A percentile compares a stretch with the other conserved stretches of the same genome.
phyloP scores from a whole-genome alignment of 2,797 vertebrate genomes.

The Labeo calbasu region DNA sequence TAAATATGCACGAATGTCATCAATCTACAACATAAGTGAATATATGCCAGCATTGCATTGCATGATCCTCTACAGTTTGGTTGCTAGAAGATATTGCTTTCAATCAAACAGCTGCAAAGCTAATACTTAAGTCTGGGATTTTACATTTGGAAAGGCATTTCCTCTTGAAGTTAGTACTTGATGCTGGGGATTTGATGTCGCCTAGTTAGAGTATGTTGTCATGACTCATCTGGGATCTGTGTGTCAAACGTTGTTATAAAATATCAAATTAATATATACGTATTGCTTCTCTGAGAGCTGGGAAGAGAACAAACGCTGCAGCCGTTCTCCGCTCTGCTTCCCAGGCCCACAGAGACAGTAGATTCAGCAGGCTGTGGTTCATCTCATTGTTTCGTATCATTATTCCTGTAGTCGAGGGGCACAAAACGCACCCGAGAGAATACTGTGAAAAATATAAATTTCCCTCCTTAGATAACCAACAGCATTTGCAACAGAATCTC shows the following conservation, averaged over 20 bases:
- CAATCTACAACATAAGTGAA: neutral
- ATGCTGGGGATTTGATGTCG: neutral
- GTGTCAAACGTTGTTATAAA: conserved; percentile 17
- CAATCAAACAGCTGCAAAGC: neutral
- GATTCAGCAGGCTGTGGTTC: conserved; percentile 30
- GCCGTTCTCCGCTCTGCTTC: neutral
- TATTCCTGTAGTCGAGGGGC: conserved; percentile 34
- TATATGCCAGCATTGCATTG: neutral
- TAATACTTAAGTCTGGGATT: neutral
- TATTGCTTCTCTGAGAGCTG: neutral
- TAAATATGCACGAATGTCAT: neutral
- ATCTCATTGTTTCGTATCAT: conserved; percentile 30
- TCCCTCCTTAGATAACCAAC: conserved; percentile 36
- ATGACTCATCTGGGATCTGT: neutral
- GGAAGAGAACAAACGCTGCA: neutral
- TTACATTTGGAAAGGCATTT: neutral
- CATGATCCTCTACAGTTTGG: neutral
- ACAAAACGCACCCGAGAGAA: conserved; percentile 32
- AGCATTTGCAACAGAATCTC: neutral
- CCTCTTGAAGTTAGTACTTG: neutral
- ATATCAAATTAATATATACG: neutral
- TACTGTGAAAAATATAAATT: conserved; percentile 22
- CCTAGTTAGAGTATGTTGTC: conserved; percentile 2
- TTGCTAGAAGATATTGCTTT: neutral
- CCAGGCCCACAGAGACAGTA: conserved; percentile 18